Evolutionary conservation across 2,113 vertebrate species (phyloP).

Genomic region (Tricholaema leucomelas): DNA sequence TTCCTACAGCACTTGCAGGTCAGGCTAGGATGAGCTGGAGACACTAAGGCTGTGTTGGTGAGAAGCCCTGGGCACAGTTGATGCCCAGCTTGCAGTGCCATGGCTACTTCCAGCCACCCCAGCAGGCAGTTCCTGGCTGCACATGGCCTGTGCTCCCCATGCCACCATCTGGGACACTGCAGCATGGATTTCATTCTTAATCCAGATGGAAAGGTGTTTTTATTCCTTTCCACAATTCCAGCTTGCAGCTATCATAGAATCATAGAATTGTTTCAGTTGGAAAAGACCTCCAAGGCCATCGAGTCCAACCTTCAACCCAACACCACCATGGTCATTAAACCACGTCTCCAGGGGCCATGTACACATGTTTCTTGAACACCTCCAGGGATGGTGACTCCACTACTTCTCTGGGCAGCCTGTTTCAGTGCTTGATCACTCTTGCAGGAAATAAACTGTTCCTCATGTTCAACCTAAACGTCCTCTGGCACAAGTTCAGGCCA

Average conservation of each 20-base stretch:
- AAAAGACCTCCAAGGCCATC: too few relatives aligned
- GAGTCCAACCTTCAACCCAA: too few relatives aligned
- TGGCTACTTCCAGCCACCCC: background rate
- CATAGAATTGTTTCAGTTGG: too few relatives aligned
- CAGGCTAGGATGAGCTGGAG: background rate
- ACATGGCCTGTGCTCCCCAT: background rate
- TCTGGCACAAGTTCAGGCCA: too few relatives aligned
- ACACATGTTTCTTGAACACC: too few relatives aligned
- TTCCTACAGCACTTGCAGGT: background rate
- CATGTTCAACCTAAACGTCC: too few relatives aligned
- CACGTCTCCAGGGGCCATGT: too few relatives aligned
- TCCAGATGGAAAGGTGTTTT: background rate
- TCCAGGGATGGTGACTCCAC: too few relatives aligned
- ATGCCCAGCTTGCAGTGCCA: accelerated
- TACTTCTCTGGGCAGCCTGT: too few relatives aligned
- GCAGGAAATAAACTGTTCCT: too few relatives aligned
- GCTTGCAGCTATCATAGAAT: background rate
- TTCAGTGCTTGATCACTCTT: too few relatives aligned
- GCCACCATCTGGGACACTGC: background rate
- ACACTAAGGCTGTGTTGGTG: background rate
- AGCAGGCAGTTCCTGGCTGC: background rate
- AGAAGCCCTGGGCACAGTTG: background rate
- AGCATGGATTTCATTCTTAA: accelerated
- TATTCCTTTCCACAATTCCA: background rate
- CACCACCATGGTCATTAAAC: too few relatives aligned